Base-by-base conservation (phyloP, 2,888 invertebrate genomes). In the Xestobium rufovillosum region DNA sequence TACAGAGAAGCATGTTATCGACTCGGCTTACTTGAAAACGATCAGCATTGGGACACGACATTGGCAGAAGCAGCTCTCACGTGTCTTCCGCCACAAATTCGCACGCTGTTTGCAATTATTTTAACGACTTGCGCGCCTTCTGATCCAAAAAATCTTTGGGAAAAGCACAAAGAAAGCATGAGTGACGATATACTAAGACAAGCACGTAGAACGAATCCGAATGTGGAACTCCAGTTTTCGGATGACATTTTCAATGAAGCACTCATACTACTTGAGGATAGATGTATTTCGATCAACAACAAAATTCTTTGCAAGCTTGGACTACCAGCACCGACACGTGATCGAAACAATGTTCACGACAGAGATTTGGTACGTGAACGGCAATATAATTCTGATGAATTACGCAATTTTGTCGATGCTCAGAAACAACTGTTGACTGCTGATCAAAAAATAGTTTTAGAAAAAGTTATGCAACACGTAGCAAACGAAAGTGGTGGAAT, bases 11-110 rank as follows among this genome's bases (percentile, higher is more conserved):
- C 56, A 36, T 56, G 57, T 41, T 35, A 39, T 16, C 42, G 40
- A 25, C 35, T 52, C 3, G 50, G 52, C 13, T 42, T 63, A 14
- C 47, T 62, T 3, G 54, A 63, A 46, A 55, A 61, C 42, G 60
- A 62, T 39, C 15, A 31, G 14, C 53, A 62, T 35, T 62, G 53
- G 60, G 38, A 45, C 41, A 4, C 17, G 11, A 34, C 50, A 11
- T 23, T 61, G 12, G 38, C 47, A 35, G 57, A 61, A 19, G 50
- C 48, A 10, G 36, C 44, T 4, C 16, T 47, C 17, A 48, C 39
- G 23, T 19, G 48, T 14, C 38, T 45, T 26, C 47, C 48, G 14
- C 23, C 29, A 23, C 44, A 26, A 34, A 42, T 48, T 12, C 32
- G 45, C 23, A 44, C 47, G 11, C 26, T 53, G 23, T 51, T 50